These are phyloP conservation scores for Vireo griseus DNA, from an alignment of 2,797 vertebrate species.

Conservation along the genomic window DNA sequence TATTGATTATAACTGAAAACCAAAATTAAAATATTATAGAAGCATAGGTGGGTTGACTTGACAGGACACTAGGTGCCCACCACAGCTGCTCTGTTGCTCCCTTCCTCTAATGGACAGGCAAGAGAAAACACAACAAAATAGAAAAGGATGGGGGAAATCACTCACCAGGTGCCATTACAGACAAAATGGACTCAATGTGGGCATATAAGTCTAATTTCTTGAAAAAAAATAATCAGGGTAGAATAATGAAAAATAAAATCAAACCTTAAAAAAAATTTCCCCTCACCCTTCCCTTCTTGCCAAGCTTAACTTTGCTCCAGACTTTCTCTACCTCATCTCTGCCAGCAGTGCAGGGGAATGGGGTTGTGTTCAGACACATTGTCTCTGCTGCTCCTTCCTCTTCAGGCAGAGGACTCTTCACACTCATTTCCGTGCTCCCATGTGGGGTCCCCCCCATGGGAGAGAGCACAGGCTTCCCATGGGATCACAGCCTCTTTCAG, in stretches of 20 bases:
- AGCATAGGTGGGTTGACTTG: neutral
- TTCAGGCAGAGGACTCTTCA: neutral
- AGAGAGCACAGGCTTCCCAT: neutral
- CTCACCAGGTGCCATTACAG: neutral
- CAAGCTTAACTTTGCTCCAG: neutral
- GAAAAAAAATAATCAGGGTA: neutral
- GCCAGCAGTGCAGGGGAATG: neutral
- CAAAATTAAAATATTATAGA: neutral
- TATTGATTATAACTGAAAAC: neutral
- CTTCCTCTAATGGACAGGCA: neutral
- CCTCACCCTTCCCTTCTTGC: neutral
- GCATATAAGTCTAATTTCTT: neutral
- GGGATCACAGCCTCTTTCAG: neutral
- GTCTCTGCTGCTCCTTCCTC: rapidly evolving
- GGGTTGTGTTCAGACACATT: neutral
- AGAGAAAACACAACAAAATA: neutral
- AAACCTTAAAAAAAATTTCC: neutral
- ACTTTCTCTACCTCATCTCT: neutral
- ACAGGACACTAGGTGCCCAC: neutral
- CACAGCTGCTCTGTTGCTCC: neutral
- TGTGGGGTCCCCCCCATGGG: rapidly evolving
- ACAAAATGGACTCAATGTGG: rapidly evolving
- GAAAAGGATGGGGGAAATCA: neutral
- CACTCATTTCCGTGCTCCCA: neutral
- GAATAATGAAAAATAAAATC: neutral